These are phyloP conservation scores for Cephalopholis sonnerati DNA, from an alignment of 2,113 vertebrate species.

Conservation along the genomic window DNA sequence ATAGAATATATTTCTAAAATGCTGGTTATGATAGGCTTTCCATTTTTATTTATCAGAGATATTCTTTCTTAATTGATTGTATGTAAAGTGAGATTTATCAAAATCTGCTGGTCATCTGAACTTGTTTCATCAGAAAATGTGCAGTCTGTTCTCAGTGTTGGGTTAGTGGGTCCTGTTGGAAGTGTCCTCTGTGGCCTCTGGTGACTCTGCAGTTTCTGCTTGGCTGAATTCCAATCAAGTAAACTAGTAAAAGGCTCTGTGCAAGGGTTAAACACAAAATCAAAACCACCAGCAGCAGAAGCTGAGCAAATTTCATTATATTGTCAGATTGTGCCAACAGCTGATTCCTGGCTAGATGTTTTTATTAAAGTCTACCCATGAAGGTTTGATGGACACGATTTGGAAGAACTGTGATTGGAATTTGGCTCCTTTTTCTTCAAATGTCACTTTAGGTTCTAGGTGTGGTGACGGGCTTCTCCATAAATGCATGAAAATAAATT, in stretches of 20 bases:
- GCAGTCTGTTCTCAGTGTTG: constrained; percentile 13
- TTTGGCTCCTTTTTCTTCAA: constrained; percentile 4
- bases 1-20: no score
- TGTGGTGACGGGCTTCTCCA: constrained; percentile 20
- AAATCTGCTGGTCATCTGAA: no score
- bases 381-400: not conserved
- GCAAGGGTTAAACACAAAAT: not conserved
- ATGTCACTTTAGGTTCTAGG: not conserved
- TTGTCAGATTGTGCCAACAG: not conserved
- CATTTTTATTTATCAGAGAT: no score
- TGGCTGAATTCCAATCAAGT: constrained; percentile 39
- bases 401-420: constrained; percentile 19
- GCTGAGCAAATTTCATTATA: not conserved
- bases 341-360: not conserved
- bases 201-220: not conserved
- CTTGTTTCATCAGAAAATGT: not conserved
- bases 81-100: no score
- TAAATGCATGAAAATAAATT: not conserved
- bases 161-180: constrained; percentile 6
- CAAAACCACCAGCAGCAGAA: not conserved
- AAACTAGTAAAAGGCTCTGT: not conserved
- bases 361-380: not conserved
- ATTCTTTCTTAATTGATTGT: no score
- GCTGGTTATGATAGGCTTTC: no score
- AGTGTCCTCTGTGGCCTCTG: not conserved